Evolutionary conservation across 2,888 invertebrate genomes (phyloP), one percentile per base, ranked within the genome.

Genomic region (Rhopalosiphum nymphaeae): DNA sequence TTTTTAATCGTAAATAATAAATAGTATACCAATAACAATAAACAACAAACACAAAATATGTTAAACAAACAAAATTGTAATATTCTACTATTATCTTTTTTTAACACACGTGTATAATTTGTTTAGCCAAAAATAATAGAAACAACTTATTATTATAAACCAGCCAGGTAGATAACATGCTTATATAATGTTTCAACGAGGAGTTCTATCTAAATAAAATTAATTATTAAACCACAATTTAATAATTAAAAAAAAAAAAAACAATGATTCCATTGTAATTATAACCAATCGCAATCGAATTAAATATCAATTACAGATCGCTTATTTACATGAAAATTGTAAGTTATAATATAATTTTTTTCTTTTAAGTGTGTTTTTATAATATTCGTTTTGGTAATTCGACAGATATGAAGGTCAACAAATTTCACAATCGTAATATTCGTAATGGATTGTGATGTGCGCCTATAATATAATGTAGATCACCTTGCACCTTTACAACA

Each of bases 401-500:
- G 49, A 42, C 53, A 44, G 4, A 29, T 36, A 42, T 85, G 13
- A 56, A 91, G 91, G 91, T 91, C 91, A 56, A 85, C 11, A 10
- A 42, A 85, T 91, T 91, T 91, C 84, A 91, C n/a, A 84, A 85
- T 90, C 46, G 10, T 42, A 85, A 56, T 84, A 84, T 56, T 90
- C 46, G 10, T 42, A 85, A 56, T 84, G 42, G 29, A 85, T 91
- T 56, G 21, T 78, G 56, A 84, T 84, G 42, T 29, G 26, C n/a
- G 10, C 26, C 25, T 78, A 57, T 57, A 57, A 36, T 90, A 53
- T 53, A 56, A 91, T 91, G 91, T 85, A 91, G 91, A 91, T 91
- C 56, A 91, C 91, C 91, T 91, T 91, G 84, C 53, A 84, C 53
- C 84, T 84, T 36, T 89, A 61, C 9, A 91, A 91, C 89, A 91